Conservation (phyloP, 2,113 vertebrate genomes). For the Albula glossodonta region DNA sequence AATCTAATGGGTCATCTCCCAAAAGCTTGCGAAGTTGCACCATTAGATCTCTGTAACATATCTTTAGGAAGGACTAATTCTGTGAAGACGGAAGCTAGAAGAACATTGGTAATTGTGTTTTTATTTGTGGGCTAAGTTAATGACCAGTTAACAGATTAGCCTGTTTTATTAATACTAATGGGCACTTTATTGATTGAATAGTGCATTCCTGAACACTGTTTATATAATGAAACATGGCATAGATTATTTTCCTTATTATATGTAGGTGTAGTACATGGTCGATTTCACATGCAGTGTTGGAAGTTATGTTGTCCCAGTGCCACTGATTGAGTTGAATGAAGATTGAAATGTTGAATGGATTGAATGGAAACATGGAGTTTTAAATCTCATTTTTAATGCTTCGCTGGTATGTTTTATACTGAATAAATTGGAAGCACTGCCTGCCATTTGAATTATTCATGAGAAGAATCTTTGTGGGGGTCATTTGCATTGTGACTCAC, state of each 20-base stretch:
- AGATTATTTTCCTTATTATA: neutral
- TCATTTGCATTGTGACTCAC: too few relatives aligned
- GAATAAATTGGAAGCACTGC: too few relatives aligned
- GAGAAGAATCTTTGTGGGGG: too few relatives aligned
- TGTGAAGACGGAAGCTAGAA: neutral
- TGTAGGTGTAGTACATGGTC: neutral
- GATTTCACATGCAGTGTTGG: neutral
- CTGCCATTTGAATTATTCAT: too few relatives aligned
- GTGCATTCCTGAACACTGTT: conserved; percentile 55
- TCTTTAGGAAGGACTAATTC: too few relatives aligned
- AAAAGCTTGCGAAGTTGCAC: too few relatives aligned
- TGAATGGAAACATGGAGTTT: too few relatives aligned
- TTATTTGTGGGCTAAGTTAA: conserved; percentile 45
- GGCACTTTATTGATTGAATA: conserved; percentile 68
- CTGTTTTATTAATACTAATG: conserved; percentile 73
- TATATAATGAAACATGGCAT: conserved; percentile 51
- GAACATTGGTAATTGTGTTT: neutral
- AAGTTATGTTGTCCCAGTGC: neutral
- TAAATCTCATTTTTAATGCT: too few relatives aligned
- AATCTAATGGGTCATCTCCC: too few relatives aligned
- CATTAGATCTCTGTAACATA: too few relatives aligned
- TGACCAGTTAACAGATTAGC: conserved; percentile 54
- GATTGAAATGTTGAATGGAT: neutral
- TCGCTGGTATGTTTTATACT: too few relatives aligned
- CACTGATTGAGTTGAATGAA: neutral